phyloP scores from a whole-genome alignment of 1,140 invertebrate genomes.

The Camponotus pennsylvanicus region DNA sequence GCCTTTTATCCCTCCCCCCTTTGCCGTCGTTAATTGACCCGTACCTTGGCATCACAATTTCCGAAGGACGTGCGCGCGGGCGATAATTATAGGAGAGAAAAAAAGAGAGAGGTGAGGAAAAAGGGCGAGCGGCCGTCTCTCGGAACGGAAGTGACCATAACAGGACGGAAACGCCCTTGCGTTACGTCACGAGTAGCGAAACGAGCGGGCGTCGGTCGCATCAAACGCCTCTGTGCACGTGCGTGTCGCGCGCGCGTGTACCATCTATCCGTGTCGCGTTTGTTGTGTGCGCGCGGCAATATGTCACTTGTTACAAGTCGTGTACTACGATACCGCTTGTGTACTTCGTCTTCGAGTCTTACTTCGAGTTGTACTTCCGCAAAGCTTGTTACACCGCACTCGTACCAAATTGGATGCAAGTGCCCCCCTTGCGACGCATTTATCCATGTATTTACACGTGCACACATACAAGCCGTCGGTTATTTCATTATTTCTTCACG shows the following conservation, averaged over 20 bases:
- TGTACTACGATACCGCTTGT: constrained; percentile 19
- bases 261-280: not conserved
- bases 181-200: constrained; percentile 66
- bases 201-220: constrained; percentile 24
- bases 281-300: constrained; percentile 4
- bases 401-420: constrained; percentile 5
- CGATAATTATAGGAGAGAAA: constrained; percentile 33
- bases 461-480: not conserved
- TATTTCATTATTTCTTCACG: constrained; percentile 4
- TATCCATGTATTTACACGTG: not conserved
- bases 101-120: constrained; percentile 5
- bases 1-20: not conserved
- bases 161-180: constrained; percentile 73
- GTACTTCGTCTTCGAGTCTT: constrained; percentile 19
- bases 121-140: constrained; percentile 42
- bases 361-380: constrained; percentile 18
- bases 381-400: not conserved
- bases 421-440: not conserved
- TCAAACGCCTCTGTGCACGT: constrained; percentile 47
- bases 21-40: constrained; percentile 54
- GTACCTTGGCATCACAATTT: constrained; percentile 57
- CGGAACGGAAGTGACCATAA: constrained; percentile 65
- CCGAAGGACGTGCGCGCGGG: constrained; percentile 46
- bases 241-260: constrained; percentile 9
- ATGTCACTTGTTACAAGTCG: constrained; percentile 40